Evolutionary conservation across 2,888 invertebrate genomes (phyloP), one percentile per base, ranked within the genome.

Genomic region (Eumacrocentrus americanus): DNA sequence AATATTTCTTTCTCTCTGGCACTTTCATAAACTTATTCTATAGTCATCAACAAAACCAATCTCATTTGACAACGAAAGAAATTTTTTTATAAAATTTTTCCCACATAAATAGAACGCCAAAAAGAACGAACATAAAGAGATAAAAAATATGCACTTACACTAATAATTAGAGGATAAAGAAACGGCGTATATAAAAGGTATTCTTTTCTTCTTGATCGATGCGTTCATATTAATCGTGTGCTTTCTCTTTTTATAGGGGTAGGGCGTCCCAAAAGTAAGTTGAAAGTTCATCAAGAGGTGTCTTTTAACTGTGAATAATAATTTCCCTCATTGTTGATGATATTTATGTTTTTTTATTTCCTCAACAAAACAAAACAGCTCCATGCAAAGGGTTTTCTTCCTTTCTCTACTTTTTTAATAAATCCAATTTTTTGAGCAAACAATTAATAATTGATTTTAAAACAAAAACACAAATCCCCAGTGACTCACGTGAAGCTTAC

Each of bases 251-350:
- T 80, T 80, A 75, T 80, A 80, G 80, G 80, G 80, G 80, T 80
- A 80, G 80, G 76, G 79, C 81, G 74, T 81, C 81, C 78, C 81
- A 81, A 81, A 81, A 81, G 81, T 81, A 81, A 81, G 80, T 81
- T 78, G 74, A 75, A 60, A 40, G 40, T 65, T 70, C 66, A 63
- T 73, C 75, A 22, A 48, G 29, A 58, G 40, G 57, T 58, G 57
- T 58, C 48, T 58, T 58, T 70, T 72, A 71, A 73, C 77, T 29
- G 78, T 78, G 73, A 78, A 78, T 79, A 78, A 79, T 76, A 75
- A 50, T 42, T 18, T 40, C 42, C 34, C 68, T 70, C 64, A 62
- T 63, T 65, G 62, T n/a, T 46, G 23, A 37, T 37, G 37, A 20
- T 22, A 60, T 63, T 71, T 60, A 61, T 64, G 68, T 67, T 72